Base-by-base conservation (phyloP, 2,888 invertebrate genomes). In the Andrena trimmerana region DNA sequence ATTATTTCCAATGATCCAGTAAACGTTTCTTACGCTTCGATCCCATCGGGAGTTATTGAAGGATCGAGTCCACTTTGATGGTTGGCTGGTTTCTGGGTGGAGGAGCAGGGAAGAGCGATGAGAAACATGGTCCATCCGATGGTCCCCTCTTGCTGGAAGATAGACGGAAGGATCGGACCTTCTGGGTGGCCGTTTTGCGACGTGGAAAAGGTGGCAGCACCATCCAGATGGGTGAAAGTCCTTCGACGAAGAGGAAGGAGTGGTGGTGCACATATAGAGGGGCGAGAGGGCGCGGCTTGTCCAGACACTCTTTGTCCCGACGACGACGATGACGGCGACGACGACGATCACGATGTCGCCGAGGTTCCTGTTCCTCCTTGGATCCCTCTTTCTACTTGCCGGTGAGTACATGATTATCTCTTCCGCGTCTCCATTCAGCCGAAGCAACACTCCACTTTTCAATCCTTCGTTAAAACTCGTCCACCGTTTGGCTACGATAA, bases 241-340 rank as follows among this genome's bases (percentile, higher is more conserved):
- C 85, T 89, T 78, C 83, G 86, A 86, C 85, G 90, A 88, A 88
- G 88, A 86, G 88, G 88, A 92, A 91, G 93, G 93, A 93, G 93
- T 90, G 91, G 91, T 90, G 92, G 92, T 91, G 90, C 90, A 91
- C 94, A 94, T 94, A 94, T 93, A 94, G 94, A 93, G 93, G 94
- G 93, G 91, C 92, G 91, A 93, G 94, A 94, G 94, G 94, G 94
- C 93, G 94, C 94, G 94, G 93, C 93, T 93, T 92, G 93, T 94
- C 91, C 94, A 94, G 94, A 94, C 94, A 91, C 91, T 91, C 90
- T 91, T 92, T 87, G 92, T 92, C 90, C 92, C 87, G 90, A 93
- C 92, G 90, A 90, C 92, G 80, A 89, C 87, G 86, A 89, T 82
- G 77, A 86, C 88, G 77, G 83, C 80, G 71, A 74, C 78, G 72